Conservation (phyloP, 2,888 invertebrate species). For the Dione vanillae region DNA sequence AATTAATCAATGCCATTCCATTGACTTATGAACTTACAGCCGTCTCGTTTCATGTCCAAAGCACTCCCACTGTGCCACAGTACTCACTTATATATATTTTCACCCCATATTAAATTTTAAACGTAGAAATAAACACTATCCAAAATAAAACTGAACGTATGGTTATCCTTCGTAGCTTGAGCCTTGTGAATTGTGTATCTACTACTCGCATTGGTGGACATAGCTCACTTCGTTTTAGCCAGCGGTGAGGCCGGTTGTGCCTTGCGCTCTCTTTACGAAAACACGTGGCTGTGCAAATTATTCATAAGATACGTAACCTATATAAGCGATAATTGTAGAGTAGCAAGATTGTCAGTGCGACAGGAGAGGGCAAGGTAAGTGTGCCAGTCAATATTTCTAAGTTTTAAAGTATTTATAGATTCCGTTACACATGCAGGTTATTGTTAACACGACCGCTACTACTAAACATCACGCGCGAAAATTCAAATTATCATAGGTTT, state of each 20-base stretch:
- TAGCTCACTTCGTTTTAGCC: constrained; percentile 10
- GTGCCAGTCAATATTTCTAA: not conserved
- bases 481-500: not conserved
- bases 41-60: too few relatives aligned
- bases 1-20: too few relatives aligned
- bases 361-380: constrained; percentile 10
- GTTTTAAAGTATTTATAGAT: not conserved
- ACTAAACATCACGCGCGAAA: not conserved
- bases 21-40: too few relatives aligned
- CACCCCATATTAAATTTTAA: not conserved
- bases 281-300: constrained; percentile 13
- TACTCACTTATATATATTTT: not conserved
- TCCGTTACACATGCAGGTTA: not conserved
- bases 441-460: not conserved
- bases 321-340: not conserved
- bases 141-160: constrained; percentile 4
- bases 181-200: not conserved
- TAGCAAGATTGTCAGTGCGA: not conserved
- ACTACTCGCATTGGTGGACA: not conserved
- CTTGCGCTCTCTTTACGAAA: constrained; percentile 3
- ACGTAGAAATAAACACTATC: not conserved
- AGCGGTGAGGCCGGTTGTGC: constrained; percentile 8
- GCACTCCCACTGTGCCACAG: too few relatives aligned
- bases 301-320: constrained; percentile 15
- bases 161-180: constrained; percentile 6